Evolutionary conservation across 2,888 invertebrate species (phyloP), one percentile per base, ranked within the genome.

Genomic region (Ophion ellenae): DNA sequence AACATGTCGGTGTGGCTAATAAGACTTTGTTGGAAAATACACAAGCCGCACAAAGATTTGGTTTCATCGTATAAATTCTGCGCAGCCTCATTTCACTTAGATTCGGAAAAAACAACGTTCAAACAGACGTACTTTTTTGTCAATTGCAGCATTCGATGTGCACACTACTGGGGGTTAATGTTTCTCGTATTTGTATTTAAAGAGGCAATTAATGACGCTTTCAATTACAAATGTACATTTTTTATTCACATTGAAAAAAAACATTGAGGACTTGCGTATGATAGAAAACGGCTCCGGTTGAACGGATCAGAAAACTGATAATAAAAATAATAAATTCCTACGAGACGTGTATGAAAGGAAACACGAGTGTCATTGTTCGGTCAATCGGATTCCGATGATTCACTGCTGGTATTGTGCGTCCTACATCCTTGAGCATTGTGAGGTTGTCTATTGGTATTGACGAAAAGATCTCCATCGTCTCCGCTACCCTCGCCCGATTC

Each of bases 371-470:
- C 53, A 32, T 36, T 20, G 20, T 40, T 74, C 57, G 71, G 63
- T 89, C 87, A 88, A 88, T 91, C 89, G 20, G 89, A 90, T 83
- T 90, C 89, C 4, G 90, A 90, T 28, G 88, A 89, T 84, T 91
- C 91, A 17, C 90, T 90, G 83, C 89, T 90, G 4, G 88, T 87
- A 74, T 87, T 89, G 24, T 83, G 86, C 17, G 79, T 84, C 63
- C 84, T 86, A n/a, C 79, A 66, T 28, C 79, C 83, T 61, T 86
- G 79, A 17, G 71, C 53, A 85, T 87, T 84, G 14, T 81, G 77
- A 90, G 90, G 93, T 91, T 90, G 90, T 90, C 96, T 95, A 91
- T 96, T 96, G 7, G 95, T 95, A 92, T 96, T 96, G 53, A 95
- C 95, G 94, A 96, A 96, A 86, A 96, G 91, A 86, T 95, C 95